Conservation (phyloP, 2,113 vertebrate species). For the Trichechus manatus region DNA sequence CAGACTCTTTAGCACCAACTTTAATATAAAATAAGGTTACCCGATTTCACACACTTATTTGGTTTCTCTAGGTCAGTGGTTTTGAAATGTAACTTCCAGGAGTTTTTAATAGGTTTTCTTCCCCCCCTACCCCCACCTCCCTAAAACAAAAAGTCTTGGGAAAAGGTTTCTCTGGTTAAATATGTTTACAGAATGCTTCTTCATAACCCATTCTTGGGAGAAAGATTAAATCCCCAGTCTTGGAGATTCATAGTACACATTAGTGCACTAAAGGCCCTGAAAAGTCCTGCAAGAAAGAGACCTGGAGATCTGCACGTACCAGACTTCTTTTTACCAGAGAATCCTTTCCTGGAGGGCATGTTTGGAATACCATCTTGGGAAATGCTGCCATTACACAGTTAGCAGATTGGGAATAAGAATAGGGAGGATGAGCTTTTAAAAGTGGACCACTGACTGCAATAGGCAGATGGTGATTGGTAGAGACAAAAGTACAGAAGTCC, state of each 20-base stretch:
- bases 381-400: conserved; percentile 24
- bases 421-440: conserved; percentile 46
- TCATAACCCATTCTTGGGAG: conserved; percentile 32
- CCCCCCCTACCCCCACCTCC: background rate
- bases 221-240: background rate
- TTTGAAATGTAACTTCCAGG: conserved; percentile 55
- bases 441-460: conserved; percentile 28
- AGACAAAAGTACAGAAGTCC: conserved; percentile 24
- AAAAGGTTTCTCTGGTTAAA: conserved; percentile 55
- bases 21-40: conserved; percentile 7
- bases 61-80: conserved; percentile 55
- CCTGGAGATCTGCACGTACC: background rate
- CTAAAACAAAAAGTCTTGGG: background rate
- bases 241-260: background rate
- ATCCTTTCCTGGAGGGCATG: conserved; percentile 16
- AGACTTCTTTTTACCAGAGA: background rate
- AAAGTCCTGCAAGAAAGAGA: conserved; percentile 26
- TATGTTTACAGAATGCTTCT: conserved; percentile 34
- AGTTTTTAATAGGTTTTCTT: conserved; percentile 56
- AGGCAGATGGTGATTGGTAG: conserved; percentile 33
- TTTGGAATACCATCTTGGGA: conserved; percentile 1
- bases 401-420: conserved; percentile 13
- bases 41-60: background rate
- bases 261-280: background rate
- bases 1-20: background rate